Base-by-base conservation (phyloP, 2,888 invertebrate species). In the Cheilosia pagana region DNA sequence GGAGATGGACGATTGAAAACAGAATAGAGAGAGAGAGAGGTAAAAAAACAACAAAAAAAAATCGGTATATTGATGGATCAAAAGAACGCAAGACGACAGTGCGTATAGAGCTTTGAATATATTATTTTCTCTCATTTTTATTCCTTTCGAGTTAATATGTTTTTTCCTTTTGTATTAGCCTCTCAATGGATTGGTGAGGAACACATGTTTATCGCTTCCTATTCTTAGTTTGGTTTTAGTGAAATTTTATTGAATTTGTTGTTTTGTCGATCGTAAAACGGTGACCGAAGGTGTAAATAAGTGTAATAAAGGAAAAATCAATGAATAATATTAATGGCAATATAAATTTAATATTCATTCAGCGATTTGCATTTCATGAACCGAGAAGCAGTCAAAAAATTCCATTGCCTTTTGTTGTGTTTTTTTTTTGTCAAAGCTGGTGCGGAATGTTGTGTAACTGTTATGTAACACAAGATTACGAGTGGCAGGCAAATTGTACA, bases 141-240 rank as follows among this genome's bases (percentile, higher is more conserved):
- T 35, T 39, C 21, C 35, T 57, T 19, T 23, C 4, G 43, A 45
- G 16, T 45, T 16, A 45, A 45, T 43, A 19, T 19, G 2, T 19
- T 16, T 45, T 50, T 60, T 72, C 59, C 28, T 23, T 62, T 78
- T 43, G 28, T 52, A 52, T 71, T 65, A 52, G 65, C 6, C 57
- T 65, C 21, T 65, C 19, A 68, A 43, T 74, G 43, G 19, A 39
- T 28, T 16, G 57, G 16, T 57, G 41, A 23, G 31, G 63, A 63
- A 81, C 81, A 81, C 60, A 70, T 81, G 70, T 75, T 81, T 75
- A 70, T 57, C 63, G 70, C 35, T 75, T 70, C 45, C 57, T 52
- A 59, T 70, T 52, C 57, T 59, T 35, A 55, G 21, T 19, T 57
- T 55, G 45, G 28, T 65, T 55, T 65, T 57, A 28, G 45, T 65